A percentile compares a stretch with the other conserved stretches of the same genome.
These are phyloP conservation scores for Cottus gobio DNA, from an alignment of 2,113 vertebrate genomes.

Conservation along the genomic window DNA sequence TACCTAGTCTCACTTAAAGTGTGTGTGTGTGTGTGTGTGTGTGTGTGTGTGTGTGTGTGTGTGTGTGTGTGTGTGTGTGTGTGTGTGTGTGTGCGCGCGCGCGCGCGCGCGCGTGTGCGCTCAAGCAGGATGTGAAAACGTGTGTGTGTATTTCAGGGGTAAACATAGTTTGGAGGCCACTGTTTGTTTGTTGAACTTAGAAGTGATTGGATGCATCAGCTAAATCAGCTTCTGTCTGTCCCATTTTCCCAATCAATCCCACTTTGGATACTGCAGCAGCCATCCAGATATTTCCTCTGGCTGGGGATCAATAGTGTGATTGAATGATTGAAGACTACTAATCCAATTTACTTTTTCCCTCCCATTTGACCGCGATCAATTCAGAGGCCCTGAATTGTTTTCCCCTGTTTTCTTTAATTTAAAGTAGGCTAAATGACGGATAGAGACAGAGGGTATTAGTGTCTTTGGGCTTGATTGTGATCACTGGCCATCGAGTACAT, in stretches of 20 bases:
- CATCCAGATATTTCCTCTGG: conserved; percentile 61
- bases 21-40: not conserved
- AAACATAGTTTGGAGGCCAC: conserved; percentile 11
- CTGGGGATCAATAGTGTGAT: conserved; percentile 72
- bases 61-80: not conserved
- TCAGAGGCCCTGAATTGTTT: conserved; percentile 54
- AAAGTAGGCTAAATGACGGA: conserved; percentile 61
- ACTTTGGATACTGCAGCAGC: conserved; percentile 60
- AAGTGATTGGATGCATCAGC: conserved; percentile 52
- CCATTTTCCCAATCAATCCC: conserved; percentile 66
- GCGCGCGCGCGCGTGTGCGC: no score
- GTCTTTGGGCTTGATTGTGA: conserved; percentile 64
- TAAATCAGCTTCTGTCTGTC: conserved; percentile 47
- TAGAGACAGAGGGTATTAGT: conserved; percentile 49
- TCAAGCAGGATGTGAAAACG: no score
- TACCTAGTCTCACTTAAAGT: not conserved
- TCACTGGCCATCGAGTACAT: conserved; percentile 44
- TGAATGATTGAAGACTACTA: conserved; percentile 74
- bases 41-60: not conserved
- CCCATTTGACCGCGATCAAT: conserved; percentile 49
- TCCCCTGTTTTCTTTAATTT: conserved; percentile 54
- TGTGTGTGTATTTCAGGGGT: conserved; percentile 21
- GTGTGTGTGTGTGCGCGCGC: conserved; percentile 13
- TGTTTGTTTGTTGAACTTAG: conserved; percentile 26
- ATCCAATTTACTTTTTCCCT: conserved; percentile 68